Evolutionary conservation across 2,113 vertebrate species (phyloP).

Genomic region (Herpailurus yagouaroundi): DNA sequence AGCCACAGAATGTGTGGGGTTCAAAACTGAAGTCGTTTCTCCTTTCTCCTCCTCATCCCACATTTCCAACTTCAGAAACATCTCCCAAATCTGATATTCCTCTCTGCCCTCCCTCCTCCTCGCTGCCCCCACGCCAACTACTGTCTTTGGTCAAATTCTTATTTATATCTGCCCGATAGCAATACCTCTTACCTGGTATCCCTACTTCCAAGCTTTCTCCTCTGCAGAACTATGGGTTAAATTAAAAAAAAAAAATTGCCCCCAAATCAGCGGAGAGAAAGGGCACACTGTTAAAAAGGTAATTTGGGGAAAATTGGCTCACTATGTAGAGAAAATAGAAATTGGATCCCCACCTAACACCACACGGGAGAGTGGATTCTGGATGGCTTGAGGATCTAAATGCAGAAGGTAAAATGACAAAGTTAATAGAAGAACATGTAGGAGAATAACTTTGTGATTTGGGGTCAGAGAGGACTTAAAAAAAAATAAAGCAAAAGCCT

Average conservation of each 20-base stretch:
- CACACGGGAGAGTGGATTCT: neutral
- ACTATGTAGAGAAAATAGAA: neutral
- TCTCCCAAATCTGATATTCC: neutral
- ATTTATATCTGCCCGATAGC: neutral
- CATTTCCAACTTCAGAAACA: neutral
- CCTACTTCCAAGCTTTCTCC: neutral
- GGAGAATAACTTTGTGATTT: neutral
- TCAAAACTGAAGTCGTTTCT: neutral
- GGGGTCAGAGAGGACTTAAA: neutral
- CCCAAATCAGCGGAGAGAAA: neutral
- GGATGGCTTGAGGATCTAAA: neutral
- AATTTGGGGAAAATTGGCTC: neutral
- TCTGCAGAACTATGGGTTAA: neutral
- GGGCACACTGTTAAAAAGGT: neutral
- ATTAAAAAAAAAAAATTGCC: neutral
- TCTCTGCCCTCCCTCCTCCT: neutral
- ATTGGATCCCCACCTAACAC: neutral
- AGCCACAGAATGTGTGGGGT: neutral
- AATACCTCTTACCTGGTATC: neutral
- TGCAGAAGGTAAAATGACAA: neutral
- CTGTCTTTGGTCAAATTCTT: neutral
- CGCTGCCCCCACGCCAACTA: neutral
- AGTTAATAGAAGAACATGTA: neutral
- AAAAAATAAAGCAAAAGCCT: neutral
- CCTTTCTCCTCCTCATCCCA: neutral